Evolutionary conservation across 2,113 vertebrate species (phyloP).

Genomic region (Erpornis zantholeuca): DNA sequence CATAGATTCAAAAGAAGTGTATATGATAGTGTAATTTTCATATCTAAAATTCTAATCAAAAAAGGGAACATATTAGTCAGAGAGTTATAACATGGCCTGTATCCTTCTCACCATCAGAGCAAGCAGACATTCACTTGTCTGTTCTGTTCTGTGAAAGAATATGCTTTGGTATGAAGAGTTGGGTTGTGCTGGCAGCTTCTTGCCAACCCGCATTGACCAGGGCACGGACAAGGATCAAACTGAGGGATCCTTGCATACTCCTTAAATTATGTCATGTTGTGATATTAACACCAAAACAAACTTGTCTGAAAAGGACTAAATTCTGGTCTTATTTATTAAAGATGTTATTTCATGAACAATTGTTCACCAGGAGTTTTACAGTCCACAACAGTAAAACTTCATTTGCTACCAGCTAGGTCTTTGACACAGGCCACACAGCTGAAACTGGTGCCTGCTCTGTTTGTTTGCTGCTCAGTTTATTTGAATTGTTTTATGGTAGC

Average conservation of each 20-base stretch:
- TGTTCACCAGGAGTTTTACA: not conserved
- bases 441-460: not conserved
- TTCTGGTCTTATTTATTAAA: not conserved
- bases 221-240: not conserved
- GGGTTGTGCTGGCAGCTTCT: not conserved
- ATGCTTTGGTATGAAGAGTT: not conserved
- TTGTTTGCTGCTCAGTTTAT: not conserved
- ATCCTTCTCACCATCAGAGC: not conserved
- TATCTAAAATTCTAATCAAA: not conserved
- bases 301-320: not conserved
- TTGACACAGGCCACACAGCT: not conserved
- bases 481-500: not conserved
- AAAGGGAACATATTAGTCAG: not conserved
- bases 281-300: not conserved
- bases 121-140: not conserved
- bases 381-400: not conserved
- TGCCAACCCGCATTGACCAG: not conserved
- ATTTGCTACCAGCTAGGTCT: not conserved
- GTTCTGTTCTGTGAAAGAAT: not conserved
- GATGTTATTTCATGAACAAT: not conserved
- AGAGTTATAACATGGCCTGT: not conserved
- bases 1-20: not conserved
- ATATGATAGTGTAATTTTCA: not conserved
- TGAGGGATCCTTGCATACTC: not conserved
- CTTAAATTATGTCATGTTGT: not conserved